Evolutionary conservation across 2,797 vertebrate species (phyloP).

Genomic region (Sebastes trivittatus): DNA sequence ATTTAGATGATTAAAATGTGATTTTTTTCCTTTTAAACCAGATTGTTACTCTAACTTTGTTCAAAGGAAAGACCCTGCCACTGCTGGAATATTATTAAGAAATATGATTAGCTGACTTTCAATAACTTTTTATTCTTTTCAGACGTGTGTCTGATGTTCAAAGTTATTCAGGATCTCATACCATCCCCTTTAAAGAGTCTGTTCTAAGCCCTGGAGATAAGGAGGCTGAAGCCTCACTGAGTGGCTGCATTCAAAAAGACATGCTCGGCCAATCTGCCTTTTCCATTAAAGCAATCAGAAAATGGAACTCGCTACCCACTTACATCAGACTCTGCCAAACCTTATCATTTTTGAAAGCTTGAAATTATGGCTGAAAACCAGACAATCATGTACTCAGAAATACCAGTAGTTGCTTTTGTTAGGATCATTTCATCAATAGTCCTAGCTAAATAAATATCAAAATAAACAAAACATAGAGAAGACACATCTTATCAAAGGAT

Average conservation of each 20-base stretch:
- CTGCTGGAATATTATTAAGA: constrained; percentile 1
- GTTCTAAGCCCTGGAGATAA: constrained; percentile 53
- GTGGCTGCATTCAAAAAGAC: constrained; percentile 41
- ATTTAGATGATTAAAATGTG: background rate
- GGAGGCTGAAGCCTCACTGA: constrained; percentile 30
- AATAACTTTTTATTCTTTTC: constrained; percentile 25
- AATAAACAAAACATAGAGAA: background rate
- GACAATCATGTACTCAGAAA: constrained; percentile 4
- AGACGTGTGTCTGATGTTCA: constrained; percentile 42
- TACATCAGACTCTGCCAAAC: constrained; percentile 25
- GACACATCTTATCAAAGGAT: background rate
- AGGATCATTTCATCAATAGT: background rate
- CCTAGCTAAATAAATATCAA: background rate
- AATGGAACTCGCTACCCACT: constrained; percentile 22
- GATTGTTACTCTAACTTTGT: constrained; percentile 18
- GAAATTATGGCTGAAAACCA: constrained; percentile 32
- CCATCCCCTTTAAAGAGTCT: constrained; percentile 32
- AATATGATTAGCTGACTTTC: constrained; percentile 36
- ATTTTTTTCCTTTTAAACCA: background rate
- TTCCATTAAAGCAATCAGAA: constrained; percentile 56
- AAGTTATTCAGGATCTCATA: constrained; percentile 39
- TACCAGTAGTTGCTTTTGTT: background rate
- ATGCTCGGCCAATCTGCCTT: constrained; percentile 36
- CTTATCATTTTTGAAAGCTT: constrained; percentile 40
- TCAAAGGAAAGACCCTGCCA: constrained; percentile 19